Evolutionary conservation across 2,888 invertebrate genomes (phyloP), one percentile per base, ranked within the genome.

Genomic region (Teleogryllus oceanicus): DNA sequence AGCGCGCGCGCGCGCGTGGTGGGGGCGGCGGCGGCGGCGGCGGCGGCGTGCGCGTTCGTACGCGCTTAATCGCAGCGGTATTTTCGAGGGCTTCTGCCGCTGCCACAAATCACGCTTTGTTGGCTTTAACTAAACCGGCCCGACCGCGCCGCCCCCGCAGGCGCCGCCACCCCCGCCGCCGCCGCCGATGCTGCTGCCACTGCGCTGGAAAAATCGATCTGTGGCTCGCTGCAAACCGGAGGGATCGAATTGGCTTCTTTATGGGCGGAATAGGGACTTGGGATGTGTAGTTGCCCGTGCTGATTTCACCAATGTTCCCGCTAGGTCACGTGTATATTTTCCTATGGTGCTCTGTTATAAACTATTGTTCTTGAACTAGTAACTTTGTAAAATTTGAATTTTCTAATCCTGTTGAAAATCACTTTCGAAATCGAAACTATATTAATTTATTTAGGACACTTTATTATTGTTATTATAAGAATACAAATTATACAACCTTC

Each of bases 81-180:
- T 62, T 62, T 62, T 62, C 62, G 16, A 62, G 62, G 62, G 62
- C 62, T 62, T 62, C 62, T 62, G n/a, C 62, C n/a, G 62, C 62
- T 62, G 62, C 62, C 62, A 62, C 62, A 62, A 62, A 62, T 62
- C 62, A 62, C n/a, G 62, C 62, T 62, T 62, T 62, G 62, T 62
- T 62, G 62, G 62, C 62, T 62, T 62, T 62, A 62, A 62, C 62
- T 62, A 62, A 62, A 62, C 62, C 62, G 13, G 62, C 62, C 62
- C 62, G 13, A n/a, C 62, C 62, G 62, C n/a, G 62, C 62, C 62
- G 13, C 62, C n/a, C 16, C 62, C n/a, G 16, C 62, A 18, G 16
- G 62, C 62, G 62, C 62, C 62, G 62, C 62, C 62, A 0, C 62
- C n/a, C 4, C n/a, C 37, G 16, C 16, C 5, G 5, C 16, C 5